These are phyloP conservation scores for Thymelicus acteon DNA, from an alignment of 2,888 invertebrate genomes.

Conservation along the genomic window DNA sequence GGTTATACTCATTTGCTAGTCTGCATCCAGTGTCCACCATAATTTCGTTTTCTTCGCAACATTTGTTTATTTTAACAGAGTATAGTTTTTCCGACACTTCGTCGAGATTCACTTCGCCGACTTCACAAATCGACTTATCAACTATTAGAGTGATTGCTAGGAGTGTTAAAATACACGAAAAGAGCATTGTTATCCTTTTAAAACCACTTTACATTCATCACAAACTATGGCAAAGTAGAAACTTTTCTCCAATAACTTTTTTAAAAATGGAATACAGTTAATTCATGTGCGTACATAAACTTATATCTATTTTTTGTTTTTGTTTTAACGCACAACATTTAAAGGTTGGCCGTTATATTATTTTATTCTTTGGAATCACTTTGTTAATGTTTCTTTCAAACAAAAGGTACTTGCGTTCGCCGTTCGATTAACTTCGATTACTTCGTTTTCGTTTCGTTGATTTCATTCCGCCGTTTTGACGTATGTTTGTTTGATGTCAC, in stretches of 20 bases:
- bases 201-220: slow-evolving; percentile 28
- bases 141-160: slow-evolving; percentile 16
- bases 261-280: slow-evolving; percentile 12
- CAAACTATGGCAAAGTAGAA: slow-evolving; percentile 25
- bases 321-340: neutral
- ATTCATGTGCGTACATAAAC: slow-evolving; percentile 19
- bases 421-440: neutral
- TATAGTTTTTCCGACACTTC: slow-evolving; percentile 74
- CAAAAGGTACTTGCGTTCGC: slow-evolving; percentile 3
- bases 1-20: slow-evolving; percentile 85
- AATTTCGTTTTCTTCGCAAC: slow-evolving; percentile 90
- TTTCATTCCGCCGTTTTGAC: neutral
- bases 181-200: slow-evolving; percentile 30
- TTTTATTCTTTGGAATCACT: slow-evolving; percentile 28
- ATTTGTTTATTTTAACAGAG: slow-evolving; percentile 89
- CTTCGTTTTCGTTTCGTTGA: neutral
- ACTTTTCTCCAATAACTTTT: slow-evolving; percentile 22
- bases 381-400: slow-evolving; percentile 23
- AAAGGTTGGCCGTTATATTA: slow-evolving; percentile 11
- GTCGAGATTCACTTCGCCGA: slow-evolving; percentile 74
- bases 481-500: too few relatives aligned
- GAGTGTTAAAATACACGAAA: slow-evolving; percentile 20
- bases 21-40: slow-evolving; percentile 88
- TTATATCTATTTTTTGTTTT: slow-evolving; percentile 1
- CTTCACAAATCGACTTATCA: slow-evolving; percentile 39